These are phyloP conservation scores for Rostratula benghalensis DNA, from an alignment of 2,113 vertebrate species.

Conservation along the genomic window DNA sequence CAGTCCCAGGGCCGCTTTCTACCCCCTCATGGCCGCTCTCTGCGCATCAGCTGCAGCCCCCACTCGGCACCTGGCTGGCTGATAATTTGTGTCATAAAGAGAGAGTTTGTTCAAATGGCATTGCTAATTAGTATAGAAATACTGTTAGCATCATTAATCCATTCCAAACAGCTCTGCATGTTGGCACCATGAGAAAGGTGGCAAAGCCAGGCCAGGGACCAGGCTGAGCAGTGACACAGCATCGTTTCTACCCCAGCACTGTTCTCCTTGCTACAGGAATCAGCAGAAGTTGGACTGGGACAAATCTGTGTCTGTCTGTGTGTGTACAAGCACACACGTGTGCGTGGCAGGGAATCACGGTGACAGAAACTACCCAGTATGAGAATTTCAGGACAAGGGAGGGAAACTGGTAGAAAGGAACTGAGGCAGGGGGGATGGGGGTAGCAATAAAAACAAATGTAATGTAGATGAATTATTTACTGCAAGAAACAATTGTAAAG, in stretches of 20 bases:
- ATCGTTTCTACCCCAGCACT: not conserved
- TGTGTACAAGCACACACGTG: not conserved
- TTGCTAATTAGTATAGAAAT: slow-evolving; percentile 56
- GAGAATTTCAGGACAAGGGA: not conserved
- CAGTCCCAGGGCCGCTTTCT: not conserved
- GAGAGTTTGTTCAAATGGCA: slow-evolving; percentile 40
- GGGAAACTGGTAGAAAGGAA: not conserved
- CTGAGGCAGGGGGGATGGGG: not conserved
- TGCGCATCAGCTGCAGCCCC: not conserved
- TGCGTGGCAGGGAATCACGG: not conserved
- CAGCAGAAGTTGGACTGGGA: not conserved
- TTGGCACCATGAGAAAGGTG: not conserved
- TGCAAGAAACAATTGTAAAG: slow-evolving; percentile 70
- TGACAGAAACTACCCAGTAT: not conserved
- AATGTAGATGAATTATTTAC: slow-evolving; percentile 76
- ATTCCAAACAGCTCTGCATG: slow-evolving; percentile 24
- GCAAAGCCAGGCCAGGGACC: not conserved
- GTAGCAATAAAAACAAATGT: slow-evolving; percentile 47
- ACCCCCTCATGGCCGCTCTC: not conserved
- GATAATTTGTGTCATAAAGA: not conserved
- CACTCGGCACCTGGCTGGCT: not conserved
- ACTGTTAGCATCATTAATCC: slow-evolving; percentile 40
- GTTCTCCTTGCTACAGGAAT: not conserved
- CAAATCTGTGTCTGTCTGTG: not conserved
- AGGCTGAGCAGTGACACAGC: not conserved